Evolutionary conservation across 2,888 invertebrate genomes (phyloP), one percentile per base, ranked within the genome.

Genomic region (Ptychoptera contaminata): DNA sequence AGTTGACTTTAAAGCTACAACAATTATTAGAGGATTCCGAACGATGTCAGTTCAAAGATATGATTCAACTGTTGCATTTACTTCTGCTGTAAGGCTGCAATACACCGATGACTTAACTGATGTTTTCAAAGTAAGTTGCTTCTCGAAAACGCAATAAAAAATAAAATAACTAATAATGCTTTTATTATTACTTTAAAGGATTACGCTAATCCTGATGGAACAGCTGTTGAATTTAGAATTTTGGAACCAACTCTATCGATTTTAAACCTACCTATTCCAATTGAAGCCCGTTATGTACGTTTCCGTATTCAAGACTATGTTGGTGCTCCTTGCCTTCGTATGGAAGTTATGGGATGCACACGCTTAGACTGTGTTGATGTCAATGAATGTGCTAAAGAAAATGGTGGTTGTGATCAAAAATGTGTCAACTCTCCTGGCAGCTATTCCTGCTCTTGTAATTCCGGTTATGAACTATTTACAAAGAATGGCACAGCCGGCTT

Each of bases 321-420:
- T 1, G 82, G 81, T 8, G 88, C 90, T 1, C 92, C 92, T 1
- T 93, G 92, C 57, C 67, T 92, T 47, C 84, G 88, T 61, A 66
- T 92, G 47, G 92, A 92, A 71, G 73, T 91, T 34, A 91, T 91
- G 87, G 92, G 92, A 14, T 92, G 92, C 58, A 85, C 87, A 0
- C 74, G 91, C 52, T 70, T 91, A 52, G 91, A 92, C 58, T 93
- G 92, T 59, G 71, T 76, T 12, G 92, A 93, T 58, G 73, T 88
- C 38, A 91, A 93, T 56, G 92, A 93, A 60, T 93, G 92, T 58
- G 73, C 75, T 38, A 74, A 73, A 30, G 79, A 81, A 52, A 92
- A 92, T 57, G 92, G 92, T 11, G 91, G 91, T 12, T 93, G 92
- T 62, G 86, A 91, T 56, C 92, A 92, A 57, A 90, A 90, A 65